Evolutionary conservation across 2,797 vertebrate genomes (phyloP), one percentile per base, ranked within the genome.

Genomic region (Helicolenus hilgendorfi): DNA sequence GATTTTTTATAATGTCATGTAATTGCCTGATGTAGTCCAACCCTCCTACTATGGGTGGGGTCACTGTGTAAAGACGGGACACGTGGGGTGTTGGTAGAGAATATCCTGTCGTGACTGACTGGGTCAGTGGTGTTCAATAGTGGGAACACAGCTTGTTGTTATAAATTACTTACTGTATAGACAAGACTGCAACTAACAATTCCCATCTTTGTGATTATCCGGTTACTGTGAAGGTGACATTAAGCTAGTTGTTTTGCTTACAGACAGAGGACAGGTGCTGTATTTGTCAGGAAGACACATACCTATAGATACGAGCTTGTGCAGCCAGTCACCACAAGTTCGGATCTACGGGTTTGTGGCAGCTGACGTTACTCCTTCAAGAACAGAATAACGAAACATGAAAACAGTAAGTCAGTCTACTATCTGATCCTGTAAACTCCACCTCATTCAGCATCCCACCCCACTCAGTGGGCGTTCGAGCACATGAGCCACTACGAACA

Each of bases 271-370:
- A 81, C 77, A 86, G 92, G 59, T 74, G 97, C 89, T 81, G 96
- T 85, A 22, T 92, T 97, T 79, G 97, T 98, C 98, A 96, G 94
- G 96, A 97, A 98, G 99, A 98, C 98, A 98, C 98, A 98, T 97
- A 99, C 98, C 98, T 98, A 97, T 99, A 99, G 99, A 99, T 97
- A 97, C 98, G 98, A 99, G 98, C 99, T 99, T 99, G 98, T 98
- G 98, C 93, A 96, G 94, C 96, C 96, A 96, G 97, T 97, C 97
- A 99, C 93, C 98, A 99, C 98, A 99, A 99, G 98, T 99, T 99
- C 98, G 98, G 99, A 99, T 99, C 98, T 99, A 99, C 98, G 98
- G 98, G 98, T 99, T 99, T 98, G 98, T 97, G 98, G 98, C 98
- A 97, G 97, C 98, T 95, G 98, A 98, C 98, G 88, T 93, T 75